Evolutionary conservation across 2,113 vertebrate genomes (phyloP), one percentile per base, ranked within the genome.

Genomic region (Catharus bicknelli): DNA sequence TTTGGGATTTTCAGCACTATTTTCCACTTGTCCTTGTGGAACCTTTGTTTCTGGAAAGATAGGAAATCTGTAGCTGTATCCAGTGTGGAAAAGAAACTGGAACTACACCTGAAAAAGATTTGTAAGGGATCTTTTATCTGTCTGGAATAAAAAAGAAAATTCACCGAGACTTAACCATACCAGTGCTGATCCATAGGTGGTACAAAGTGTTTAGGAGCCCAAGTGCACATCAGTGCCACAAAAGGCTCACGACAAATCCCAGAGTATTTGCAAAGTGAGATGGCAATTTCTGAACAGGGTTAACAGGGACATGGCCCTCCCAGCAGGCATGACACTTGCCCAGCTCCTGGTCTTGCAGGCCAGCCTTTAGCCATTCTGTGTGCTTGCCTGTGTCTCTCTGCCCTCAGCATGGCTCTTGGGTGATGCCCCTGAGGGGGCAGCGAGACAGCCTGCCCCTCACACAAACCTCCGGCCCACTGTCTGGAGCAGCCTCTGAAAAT

Each of bases 221-320:
- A 40, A 7, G 45, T 66, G 21, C 26, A n/a, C 0, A 0, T 30
- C 36, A 19, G 58, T 75, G 55, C 32, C 3, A 1, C 21, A 19
- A 58, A 54, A 86, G 34, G 32, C 57, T 73, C 30, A 4, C 23
- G 14, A 3, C 23, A 59, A 83, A 50, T 6, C 22, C 32, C 74
- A 38, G 10, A 76, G 42, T 27, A 3, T 83, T 62, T 86, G 34
- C 29, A 16, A 93, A 81, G 30, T 25, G 14, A 74, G 34, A 25
- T 3, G 48, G 34, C 16, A 21, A 3, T 32, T 83, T 90, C 83
- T 70, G 55, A 81, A 11, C 11, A 54, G 22, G 5, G 2, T 45
- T 77, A 38, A 19, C 9, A 23, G 38, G n/a, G 22, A 58, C 9
- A 3, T 8, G 21, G 27, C 23, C 14, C 29, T 66, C 40, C 2